Percentiles rank a stretch among this genome's conserved stretches.
Evolutionary conservation across 92 coral and sea anemone genomes (phyloP).

Genomic region (Nematostella vectensis): DNA sequence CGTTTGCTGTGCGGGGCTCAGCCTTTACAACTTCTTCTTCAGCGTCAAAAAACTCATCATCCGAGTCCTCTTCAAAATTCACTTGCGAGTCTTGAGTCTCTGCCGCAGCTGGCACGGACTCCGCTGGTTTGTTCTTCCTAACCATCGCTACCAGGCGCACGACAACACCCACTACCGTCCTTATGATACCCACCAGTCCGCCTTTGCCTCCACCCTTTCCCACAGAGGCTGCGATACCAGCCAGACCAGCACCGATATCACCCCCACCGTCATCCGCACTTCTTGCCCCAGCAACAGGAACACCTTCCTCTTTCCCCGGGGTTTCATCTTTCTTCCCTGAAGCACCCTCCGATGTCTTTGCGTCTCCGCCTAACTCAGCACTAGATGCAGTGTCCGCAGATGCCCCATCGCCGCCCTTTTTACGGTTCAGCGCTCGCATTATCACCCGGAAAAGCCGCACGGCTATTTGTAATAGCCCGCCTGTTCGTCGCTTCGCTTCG

Average conservation of each 20-base stretch:
- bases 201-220: constrained; percentile 21
- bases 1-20: constrained; percentile 8
- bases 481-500: constrained; percentile 54
- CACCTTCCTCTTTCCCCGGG: constrained; percentile 5
- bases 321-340: constrained; percentile 6
- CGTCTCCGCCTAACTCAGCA: constrained; percentile 5
- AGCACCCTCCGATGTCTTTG: constrained; percentile 6
- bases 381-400: constrained; percentile 6
- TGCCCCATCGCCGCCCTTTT: constrained; percentile 22
- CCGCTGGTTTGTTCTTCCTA: constrained; percentile 23
- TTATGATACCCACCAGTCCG: constrained; percentile 25
- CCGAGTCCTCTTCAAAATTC: constrained; percentile 4
- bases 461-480: constrained; percentile 66
- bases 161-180: constrained; percentile 28
- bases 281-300: background rate
- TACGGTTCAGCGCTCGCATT: constrained; percentile 50
- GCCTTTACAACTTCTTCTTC: constrained; percentile 18
- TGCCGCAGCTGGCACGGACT: background rate
- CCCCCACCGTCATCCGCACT: constrained; percentile 11
- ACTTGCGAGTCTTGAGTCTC: background rate
- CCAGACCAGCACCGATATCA: constrained; percentile 12
- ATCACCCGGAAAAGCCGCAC: constrained; percentile 57
- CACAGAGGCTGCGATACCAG: constrained; percentile 23
- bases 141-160: constrained; percentile 34
- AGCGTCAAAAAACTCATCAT: constrained; percentile 26